Evolutionary conservation across 2,888 invertebrate species (phyloP).

Genomic region (Sinelater perroti): DNA sequence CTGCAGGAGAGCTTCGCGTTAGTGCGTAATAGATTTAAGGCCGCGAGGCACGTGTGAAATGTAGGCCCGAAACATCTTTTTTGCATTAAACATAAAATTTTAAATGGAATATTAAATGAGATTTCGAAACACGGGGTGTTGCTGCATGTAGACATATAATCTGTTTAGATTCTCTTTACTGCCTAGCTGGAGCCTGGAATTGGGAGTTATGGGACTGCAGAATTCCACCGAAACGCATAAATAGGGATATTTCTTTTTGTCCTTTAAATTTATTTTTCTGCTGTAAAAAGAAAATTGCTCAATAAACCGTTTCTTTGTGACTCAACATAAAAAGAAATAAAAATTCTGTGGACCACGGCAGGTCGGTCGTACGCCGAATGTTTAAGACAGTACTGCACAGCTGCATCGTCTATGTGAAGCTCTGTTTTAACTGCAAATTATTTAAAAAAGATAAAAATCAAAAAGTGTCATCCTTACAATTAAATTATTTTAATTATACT

Average conservation of each 20-base stretch:
- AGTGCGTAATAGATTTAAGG: conserved; percentile 14
- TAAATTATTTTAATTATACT: too few species aligned
- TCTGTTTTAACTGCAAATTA: too few species aligned
- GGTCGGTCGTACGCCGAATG: too few species aligned
- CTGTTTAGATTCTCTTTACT: conserved; percentile 25
- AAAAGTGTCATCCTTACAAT: too few species aligned
- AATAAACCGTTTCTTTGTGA: conserved; percentile 22
- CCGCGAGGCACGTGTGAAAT: conserved; percentile 10
- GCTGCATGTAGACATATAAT: conserved; percentile 21
- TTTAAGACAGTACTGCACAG: too few species aligned
- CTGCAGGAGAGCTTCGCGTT: too few species aligned
- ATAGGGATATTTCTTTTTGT: conserved; percentile 21
- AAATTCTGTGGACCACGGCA: conserved; percentile 5
- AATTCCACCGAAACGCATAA: conserved; percentile 20
- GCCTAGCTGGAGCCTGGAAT: conserved; percentile 25
- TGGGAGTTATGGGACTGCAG: conserved; percentile 27
- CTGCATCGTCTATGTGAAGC: too few species aligned
- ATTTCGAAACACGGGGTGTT: conserved; percentile 20
- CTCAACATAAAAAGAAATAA: conserved; percentile 19
- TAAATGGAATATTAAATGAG: conserved; percentile 29
- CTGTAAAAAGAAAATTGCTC: conserved; percentile 23
- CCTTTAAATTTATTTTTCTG: conserved; percentile 22
- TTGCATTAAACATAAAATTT: conserved; percentile 25
- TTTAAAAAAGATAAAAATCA: too few species aligned
- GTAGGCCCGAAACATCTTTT: conserved; percentile 13